Conservation (phyloP, 1,140 invertebrate species). For the Atopsyche davidsoni region DNA sequence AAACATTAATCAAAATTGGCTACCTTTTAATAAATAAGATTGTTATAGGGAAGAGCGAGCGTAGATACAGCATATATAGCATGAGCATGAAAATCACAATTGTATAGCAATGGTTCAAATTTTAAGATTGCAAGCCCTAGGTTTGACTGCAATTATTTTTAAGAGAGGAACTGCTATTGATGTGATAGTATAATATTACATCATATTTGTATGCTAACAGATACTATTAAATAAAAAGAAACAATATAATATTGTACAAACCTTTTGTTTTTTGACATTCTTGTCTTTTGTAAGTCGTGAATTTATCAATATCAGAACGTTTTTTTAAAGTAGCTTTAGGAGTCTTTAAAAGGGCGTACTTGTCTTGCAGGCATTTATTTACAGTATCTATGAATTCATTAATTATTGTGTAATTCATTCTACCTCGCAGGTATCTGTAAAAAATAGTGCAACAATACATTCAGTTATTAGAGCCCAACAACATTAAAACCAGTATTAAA, state of each 20-base stretch:
- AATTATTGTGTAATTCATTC: conserved; percentile 19
- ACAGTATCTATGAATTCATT: conserved; percentile 27
- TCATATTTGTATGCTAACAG: not conserved
- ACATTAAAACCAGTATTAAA: not conserved
- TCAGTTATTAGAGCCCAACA: not conserved
- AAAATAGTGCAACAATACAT: not conserved
- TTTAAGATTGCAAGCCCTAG: not conserved
- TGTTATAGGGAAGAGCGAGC: no score
- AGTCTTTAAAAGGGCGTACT: conserved; percentile 17
- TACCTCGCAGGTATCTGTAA: conserved; percentile 26
- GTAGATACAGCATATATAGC: not conserved
- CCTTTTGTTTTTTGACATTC: conserved; percentile 23
- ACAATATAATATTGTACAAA: conserved; percentile 2
- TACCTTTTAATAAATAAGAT: not conserved
- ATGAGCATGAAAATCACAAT: not conserved
- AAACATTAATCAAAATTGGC: not conserved
- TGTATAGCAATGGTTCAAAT: not conserved
- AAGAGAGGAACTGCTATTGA: no score
- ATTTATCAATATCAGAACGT: conserved; percentile 16
- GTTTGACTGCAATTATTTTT: not conserved
- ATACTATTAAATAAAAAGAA: not conserved
- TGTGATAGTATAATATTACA: not conserved
- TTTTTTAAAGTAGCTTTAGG: conserved; percentile 14
- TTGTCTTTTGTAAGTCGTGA: conserved; percentile 12
- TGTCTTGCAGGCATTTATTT: conserved; percentile 23